Evolutionary conservation across 1,140 invertebrate genomes (phyloP).

Genomic region (Diorhabda elongata): DNA sequence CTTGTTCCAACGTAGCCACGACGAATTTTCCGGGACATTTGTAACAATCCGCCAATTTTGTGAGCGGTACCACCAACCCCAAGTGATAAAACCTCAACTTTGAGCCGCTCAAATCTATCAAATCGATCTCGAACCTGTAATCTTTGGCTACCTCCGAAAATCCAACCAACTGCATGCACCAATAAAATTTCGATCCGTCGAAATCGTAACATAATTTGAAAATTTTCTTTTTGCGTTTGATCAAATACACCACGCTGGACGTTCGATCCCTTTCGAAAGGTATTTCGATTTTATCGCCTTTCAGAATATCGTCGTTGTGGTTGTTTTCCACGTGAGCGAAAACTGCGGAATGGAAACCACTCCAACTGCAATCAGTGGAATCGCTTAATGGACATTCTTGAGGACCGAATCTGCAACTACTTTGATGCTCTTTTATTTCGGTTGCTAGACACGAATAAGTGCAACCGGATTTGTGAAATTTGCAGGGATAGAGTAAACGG

Average conservation of each 20-base stretch:
- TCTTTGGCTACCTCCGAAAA: conserved; percentile 1
- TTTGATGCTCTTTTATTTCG: conserved; percentile 29
- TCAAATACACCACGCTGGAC: conserved; percentile 13
- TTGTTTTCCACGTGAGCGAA: conserved; percentile 22
- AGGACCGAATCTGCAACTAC: conserved; percentile 20
- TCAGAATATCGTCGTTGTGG: conserved; percentile 27
- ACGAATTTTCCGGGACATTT: too few species aligned
- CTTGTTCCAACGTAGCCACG: too few species aligned
- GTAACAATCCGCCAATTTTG: too few species aligned
- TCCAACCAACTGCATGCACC: conserved; percentile 21
- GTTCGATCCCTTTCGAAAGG: conserved; percentile 14
- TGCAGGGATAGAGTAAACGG: conserved; percentile 33
- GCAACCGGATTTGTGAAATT: conserved; percentile 27
- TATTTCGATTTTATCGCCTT: conserved; percentile 23
- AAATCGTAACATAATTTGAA: conserved; percentile 23
- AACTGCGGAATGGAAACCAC: conserved; percentile 12
- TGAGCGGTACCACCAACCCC: not conserved
- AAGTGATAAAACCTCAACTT: conserved; percentile 7
- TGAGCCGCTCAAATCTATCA: conserved; percentile 13
- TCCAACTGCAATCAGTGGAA: conserved; percentile 23
- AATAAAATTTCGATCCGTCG: conserved; percentile 12
- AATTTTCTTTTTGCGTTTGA: conserved; percentile 21
- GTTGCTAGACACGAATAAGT: conserved; percentile 11
- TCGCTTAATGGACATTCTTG: conserved; percentile 27
- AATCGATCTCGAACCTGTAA: conserved; percentile 26